Base-by-base conservation (phyloP, 2,797 vertebrate genomes). In the Sebastes minor region DNA sequence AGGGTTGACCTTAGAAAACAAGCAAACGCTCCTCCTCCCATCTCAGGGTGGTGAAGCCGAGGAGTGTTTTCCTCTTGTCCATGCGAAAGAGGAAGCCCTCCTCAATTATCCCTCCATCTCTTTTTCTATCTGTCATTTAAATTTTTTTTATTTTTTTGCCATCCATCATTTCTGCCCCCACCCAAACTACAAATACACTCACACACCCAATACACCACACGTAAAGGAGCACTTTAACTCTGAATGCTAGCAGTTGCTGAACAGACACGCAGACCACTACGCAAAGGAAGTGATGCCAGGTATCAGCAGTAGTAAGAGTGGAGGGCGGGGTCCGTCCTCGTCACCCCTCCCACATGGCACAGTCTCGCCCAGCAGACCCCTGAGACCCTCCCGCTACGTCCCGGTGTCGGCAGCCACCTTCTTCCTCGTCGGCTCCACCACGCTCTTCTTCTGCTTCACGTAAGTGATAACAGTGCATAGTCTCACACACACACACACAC, bases 371-470 rank as follows among this genome's bases (percentile, higher is more conserved):
- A 89, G 69, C 76, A 96, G 97, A 89, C 97, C 97, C 35, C 95
- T 99, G 90, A 96, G 98, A 91, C 97, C 97, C 84, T 98, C 98
- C 91, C 98, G 99, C 81, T 99, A 99, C 11, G 95, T 99, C 76
- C 98, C 98, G 0, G 98, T 99, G 89, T 97, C 98, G 0, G 98
- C 98, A 25, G 98, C 98, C 20, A 97, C 97, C n/a, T 93, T 97
- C 95, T 99, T 99, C 96, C 94, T 99, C 71, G 98, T 99, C 78
- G 98, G 98, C 87, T 97, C 98, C 80, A 99, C 98, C 61, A 98
- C 98, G 1, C 97, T 99, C 83, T 99, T 99, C 96, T 99, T 99
- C 92, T 97, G 97, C 92, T 99, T 99, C 94, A 99, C 98, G 98
- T 99, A 95, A 99, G 98, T 99, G 25, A 12, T 23, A 12, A 23